phyloP scores from a whole-genome alignment of 2,888 invertebrate species.

The Drosophila melanosoma region DNA sequence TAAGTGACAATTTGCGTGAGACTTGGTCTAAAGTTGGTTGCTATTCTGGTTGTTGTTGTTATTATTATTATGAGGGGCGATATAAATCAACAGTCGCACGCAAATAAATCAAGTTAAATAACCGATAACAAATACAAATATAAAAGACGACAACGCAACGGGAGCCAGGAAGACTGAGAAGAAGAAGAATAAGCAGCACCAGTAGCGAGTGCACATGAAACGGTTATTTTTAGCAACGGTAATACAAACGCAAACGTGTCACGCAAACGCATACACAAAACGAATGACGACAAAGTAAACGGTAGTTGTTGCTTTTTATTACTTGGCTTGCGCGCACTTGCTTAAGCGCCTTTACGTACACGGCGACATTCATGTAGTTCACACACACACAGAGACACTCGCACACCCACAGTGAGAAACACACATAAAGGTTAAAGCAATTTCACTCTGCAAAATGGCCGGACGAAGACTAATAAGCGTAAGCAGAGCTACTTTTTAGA shows the following conservation, averaged over 20 bases:
- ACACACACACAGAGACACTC: slow-evolving; percentile 19
- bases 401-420: slow-evolving; percentile 7
- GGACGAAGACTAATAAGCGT: slow-evolving; percentile 37
- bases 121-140: slow-evolving; percentile 75
- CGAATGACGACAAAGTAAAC: slow-evolving; percentile 46
- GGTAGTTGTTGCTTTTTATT: slow-evolving; percentile 59
- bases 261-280: slow-evolving; percentile 27
- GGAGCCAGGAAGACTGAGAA: neutral
- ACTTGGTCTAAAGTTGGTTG: slow-evolving; percentile 49
- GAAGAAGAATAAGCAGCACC: slow-evolving; percentile 15
- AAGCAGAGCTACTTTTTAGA: slow-evolving; percentile 8
- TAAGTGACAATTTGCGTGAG: slow-evolving; percentile 70
- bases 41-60: slow-evolving; percentile 20
- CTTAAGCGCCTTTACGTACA: slow-evolving; percentile 56
- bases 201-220: slow-evolving; percentile 62
- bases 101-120: slow-evolving; percentile 80
- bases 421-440: slow-evolving; percentile 49
- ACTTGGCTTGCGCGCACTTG: slow-evolving; percentile 63
- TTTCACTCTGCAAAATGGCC: slow-evolving; percentile 48
- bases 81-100: slow-evolving; percentile 77
- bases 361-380: slow-evolving; percentile 45
- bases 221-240: slow-evolving; percentile 74
- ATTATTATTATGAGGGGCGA: slow-evolving; percentile 48
- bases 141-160: slow-evolving; percentile 26
- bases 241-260: slow-evolving; percentile 38